Evolutionary conservation across 2,113 vertebrate genomes (phyloP).

Genomic region (Polypterus bichir): DNA sequence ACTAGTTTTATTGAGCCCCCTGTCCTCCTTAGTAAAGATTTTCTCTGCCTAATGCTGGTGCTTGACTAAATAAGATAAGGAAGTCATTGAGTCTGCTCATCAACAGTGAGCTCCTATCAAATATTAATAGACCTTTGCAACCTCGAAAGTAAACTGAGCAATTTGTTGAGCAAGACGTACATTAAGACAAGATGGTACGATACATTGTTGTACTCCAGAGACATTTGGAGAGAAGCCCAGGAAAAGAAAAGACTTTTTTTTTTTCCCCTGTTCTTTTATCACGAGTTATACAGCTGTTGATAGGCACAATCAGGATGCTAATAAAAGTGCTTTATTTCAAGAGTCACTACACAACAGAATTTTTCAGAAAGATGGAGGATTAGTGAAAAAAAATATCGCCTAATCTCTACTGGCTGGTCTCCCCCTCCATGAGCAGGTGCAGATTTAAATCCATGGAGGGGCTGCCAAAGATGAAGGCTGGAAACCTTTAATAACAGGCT

Average conservation of each 20-base stretch:
- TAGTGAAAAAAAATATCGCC: no score
- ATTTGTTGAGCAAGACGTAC: conserved; percentile 54
- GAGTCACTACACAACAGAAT: neutral
- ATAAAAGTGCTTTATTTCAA: neutral
- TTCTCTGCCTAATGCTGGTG: conserved; percentile 29
- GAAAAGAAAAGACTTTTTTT: neutral
- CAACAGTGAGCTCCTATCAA: conserved; percentile 41
- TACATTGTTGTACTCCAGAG: conserved; percentile 28
- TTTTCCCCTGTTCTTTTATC: conserved; percentile 2
- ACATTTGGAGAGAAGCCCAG: conserved; percentile 3
- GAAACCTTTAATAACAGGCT: neutral
- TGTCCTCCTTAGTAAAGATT: conserved; percentile 1
- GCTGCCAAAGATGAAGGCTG: neutral
- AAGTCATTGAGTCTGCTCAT: conserved; percentile 46
- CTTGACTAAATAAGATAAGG: conserved; percentile 53
- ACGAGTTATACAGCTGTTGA: neutral
- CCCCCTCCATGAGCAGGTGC: neutral
- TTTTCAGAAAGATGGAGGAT: no score
- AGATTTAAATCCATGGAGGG: neutral
- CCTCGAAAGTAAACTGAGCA: conserved; percentile 58
- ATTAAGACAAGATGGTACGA: conserved; percentile 47
- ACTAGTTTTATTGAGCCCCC: conserved; percentile 4
- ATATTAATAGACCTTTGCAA: conserved; percentile 53
- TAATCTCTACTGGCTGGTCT: no score
- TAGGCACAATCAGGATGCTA: neutral